These are phyloP conservation scores for Salmo trutta DNA, from an alignment of 2,797 vertebrate genomes.

Conservation along the genomic window DNA sequence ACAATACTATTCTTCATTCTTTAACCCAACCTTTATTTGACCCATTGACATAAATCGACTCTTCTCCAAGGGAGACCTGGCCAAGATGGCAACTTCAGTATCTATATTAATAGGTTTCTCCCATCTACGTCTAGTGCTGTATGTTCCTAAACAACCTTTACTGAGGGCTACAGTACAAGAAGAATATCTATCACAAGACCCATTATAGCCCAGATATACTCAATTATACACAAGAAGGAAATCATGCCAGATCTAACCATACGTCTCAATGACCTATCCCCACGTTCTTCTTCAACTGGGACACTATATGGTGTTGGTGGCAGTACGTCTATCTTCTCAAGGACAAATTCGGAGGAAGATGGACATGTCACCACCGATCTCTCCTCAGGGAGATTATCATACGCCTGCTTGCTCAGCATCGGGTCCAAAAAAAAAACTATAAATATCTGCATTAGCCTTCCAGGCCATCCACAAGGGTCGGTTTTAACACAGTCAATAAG, in stretches of 20 bases:
- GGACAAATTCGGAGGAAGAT: constrained; percentile 38
- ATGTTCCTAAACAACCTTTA: not conserved
- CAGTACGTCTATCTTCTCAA: constrained; percentile 29
- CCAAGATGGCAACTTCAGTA: not conserved
- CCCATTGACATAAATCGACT: not conserved
- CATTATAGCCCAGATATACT: not conserved
- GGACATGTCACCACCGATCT: constrained; percentile 25
- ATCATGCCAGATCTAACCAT: not conserved
- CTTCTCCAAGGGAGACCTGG: not conserved
- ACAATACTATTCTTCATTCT: not conserved
- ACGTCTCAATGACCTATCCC: not conserved
- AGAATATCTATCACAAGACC: not conserved
- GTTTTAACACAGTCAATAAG: constrained; percentile 48
- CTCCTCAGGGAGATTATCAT: constrained; percentile 35
- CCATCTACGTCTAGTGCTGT: not conserved
- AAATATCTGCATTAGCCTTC: constrained; percentile 18
- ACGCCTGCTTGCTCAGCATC: constrained; percentile 38
- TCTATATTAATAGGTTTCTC: not conserved
- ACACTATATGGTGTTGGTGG: not conserved
- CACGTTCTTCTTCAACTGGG: too few species aligned
- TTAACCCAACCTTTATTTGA: too few species aligned
- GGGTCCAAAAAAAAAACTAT: constrained; percentile 38
- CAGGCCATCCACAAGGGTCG: constrained; percentile 6
- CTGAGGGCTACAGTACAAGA: not conserved
- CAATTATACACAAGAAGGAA: not conserved